A percentile compares a stretch with the other conserved stretches of the same genome.
phyloP scores from a whole-genome alignment of 2,888 invertebrate genomes.

The Rhyacophila evoluta region DNA sequence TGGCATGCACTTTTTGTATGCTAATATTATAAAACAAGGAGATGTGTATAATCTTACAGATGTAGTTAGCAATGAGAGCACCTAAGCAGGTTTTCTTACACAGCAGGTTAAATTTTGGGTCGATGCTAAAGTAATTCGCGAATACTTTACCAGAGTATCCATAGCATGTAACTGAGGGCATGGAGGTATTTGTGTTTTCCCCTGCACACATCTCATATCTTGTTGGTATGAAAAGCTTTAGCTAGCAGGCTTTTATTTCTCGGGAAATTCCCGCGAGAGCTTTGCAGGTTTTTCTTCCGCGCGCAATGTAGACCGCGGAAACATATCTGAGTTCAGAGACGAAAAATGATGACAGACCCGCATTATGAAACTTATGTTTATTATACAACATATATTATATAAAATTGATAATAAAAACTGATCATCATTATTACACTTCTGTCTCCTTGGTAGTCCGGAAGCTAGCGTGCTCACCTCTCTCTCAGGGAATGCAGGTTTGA shows the following conservation, averaged over 20 bases:
- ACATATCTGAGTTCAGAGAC: not conserved
- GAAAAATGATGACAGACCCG: not conserved
- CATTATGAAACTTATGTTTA: not conserved
- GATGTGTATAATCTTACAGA: too few relatives aligned
- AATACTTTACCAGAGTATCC: not conserved
- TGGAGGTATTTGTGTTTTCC: constrained; percentile 5
- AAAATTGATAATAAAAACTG: too few relatives aligned
- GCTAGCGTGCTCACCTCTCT: too few relatives aligned
- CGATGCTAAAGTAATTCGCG: constrained; percentile 22
- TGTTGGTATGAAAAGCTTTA: constrained; percentile 48
- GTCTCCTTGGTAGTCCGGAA: too few relatives aligned
- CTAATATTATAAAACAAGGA: not conserved
- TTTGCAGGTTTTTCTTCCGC: constrained; percentile 26
- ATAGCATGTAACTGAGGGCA: not conserved
- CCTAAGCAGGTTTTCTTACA: not conserved
- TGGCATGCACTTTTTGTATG: too few relatives aligned
- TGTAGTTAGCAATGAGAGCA: too few relatives aligned
- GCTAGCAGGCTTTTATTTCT: constrained; percentile 41
- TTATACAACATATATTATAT: too few relatives aligned
- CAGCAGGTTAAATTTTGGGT: not conserved
- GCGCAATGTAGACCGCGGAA: constrained; percentile 34
- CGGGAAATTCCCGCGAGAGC: constrained; percentile 37
- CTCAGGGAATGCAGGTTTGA: too few relatives aligned
- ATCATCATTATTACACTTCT: too few relatives aligned
- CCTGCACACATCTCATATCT: constrained; percentile 40